Evolutionary conservation across 2,888 invertebrate genomes (phyloP).

Genomic region (Luperina testacea): DNA sequence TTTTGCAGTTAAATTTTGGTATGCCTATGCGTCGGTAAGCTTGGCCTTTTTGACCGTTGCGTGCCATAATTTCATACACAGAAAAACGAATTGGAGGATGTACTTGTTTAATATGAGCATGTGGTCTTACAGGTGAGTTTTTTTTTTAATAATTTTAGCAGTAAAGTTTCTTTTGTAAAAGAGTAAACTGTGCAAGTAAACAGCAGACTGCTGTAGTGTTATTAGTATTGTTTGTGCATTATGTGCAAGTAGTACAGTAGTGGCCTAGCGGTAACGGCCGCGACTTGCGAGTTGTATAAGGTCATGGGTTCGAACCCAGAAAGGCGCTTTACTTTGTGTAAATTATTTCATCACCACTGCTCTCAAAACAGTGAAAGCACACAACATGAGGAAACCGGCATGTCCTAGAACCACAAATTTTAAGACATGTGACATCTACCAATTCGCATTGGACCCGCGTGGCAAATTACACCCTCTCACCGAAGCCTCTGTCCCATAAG

Average conservation of each 20-base stretch:
- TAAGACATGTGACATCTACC: too few relatives aligned
- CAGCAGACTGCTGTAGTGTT: background rate
- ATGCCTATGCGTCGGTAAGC: conserved; percentile 88
- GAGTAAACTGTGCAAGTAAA: background rate
- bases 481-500: too few relatives aligned
- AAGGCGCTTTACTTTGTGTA: background rate
- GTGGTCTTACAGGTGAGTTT: conserved; percentile 91
- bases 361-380: too few relatives aligned
- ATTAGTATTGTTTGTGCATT: background rate
- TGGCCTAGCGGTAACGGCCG: background rate
- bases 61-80: conserved; percentile 95
- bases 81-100: conserved; percentile 94
- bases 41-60: conserved; percentile 91
- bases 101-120: conserved; percentile 93
- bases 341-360: too few relatives aligned
- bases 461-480: too few relatives aligned
- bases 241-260: background rate
- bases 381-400: too few relatives aligned
- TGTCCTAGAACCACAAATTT: too few relatives aligned
- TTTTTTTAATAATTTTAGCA: background rate
- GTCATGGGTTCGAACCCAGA: background rate
- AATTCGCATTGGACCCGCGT: too few relatives aligned
- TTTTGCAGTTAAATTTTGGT: conserved; percentile 75
- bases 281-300: background rate
- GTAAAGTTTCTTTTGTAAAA: background rate